phyloP scores from a whole-genome alignment of 2,888 invertebrate genomes.

The Ormyrus pomaceus region DNA sequence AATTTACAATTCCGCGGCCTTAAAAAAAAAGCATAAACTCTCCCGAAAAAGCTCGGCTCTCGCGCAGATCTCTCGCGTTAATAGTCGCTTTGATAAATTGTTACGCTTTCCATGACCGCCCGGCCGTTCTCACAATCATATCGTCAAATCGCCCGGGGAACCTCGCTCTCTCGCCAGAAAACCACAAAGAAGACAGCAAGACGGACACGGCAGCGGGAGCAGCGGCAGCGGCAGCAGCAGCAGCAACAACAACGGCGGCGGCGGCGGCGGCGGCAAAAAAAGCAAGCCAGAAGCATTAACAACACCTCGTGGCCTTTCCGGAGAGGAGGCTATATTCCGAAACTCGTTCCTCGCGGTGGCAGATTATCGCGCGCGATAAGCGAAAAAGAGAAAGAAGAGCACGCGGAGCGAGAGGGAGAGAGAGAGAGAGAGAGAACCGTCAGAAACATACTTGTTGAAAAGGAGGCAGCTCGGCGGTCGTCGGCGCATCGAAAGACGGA shows the following conservation, averaged over 20 bases:
- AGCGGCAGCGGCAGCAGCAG: neutral
- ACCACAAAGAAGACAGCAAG: conserved; percentile 17
- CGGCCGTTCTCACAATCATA: conserved; percentile 43
- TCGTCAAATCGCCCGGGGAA: conserved; percentile 50
- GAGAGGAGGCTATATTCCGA: conserved; percentile 36
- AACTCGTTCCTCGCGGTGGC: conserved; percentile 55
- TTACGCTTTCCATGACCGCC: conserved; percentile 26
- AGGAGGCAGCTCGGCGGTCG: conserved; percentile 14
- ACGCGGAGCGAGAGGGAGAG: neutral
- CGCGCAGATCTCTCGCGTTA: conserved; percentile 32
- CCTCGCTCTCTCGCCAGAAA: conserved; percentile 16
- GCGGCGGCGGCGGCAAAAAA: neutral
- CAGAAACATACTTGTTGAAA: conserved; percentile 52
- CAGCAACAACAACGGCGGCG: neutral
- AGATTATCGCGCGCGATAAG: conserved; percentile 55
- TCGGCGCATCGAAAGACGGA: conserved; percentile 32
- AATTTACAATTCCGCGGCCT: neutral
- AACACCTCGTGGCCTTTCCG: conserved; percentile 45
- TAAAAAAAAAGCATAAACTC: neutral
- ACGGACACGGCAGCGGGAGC: neutral
- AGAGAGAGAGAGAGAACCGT: conserved; percentile 7
- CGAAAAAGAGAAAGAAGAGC: conserved; percentile 34
- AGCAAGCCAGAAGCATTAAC: conserved; percentile 41
- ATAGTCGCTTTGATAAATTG: conserved; percentile 53
- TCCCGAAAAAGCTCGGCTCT: neutral